Conservation (phyloP, 2,888 invertebrate species). For the Drosophila incognita region DNA sequence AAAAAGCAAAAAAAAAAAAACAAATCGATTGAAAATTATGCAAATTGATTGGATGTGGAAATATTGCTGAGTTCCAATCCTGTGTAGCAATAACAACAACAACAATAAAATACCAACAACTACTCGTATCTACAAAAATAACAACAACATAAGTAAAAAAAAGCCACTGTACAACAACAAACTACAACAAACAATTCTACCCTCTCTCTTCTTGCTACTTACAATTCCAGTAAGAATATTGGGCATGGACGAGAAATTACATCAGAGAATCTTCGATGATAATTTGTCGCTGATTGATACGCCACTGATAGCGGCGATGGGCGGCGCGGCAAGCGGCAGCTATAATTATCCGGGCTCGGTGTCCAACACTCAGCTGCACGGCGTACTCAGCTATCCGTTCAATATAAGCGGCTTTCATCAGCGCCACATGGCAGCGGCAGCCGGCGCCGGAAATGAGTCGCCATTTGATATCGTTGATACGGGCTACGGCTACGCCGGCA, state of each 20-base stretch:
- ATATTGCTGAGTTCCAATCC: conserved; percentile 47
- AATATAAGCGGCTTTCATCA: conserved; percentile 85
- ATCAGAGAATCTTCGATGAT: conserved; percentile 85
- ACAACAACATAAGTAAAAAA: conserved; percentile 37
- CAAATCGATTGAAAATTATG: conserved; percentile 39
- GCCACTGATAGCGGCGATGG: conserved; percentile 83
- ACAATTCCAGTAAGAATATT: conserved; percentile 85
- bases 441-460: conserved; percentile 76
- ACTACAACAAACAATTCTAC: conserved; percentile 63
- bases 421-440: conserved; percentile 79
- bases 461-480: conserved; percentile 83
- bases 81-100: conserved; percentile 55
- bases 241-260: conserved; percentile 85
- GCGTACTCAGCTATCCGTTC: conserved; percentile 84
- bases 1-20: conserved; percentile 26
- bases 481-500: conserved; percentile 74
- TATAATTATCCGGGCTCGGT: conserved; percentile 83
- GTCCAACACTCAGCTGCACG: conserved; percentile 69
- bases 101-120: conserved; percentile 39
- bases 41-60: conserved; percentile 62
- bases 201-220: conserved; percentile 79
- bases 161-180: conserved; percentile 61
- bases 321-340: conserved; percentile 66
- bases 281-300: conserved; percentile 85
- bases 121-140: conserved; percentile 46